Percentiles rank a stretch among this genome's conserved stretches.
Evolutionary conservation across 2,797 vertebrate species (phyloP).

Genomic region (Crocodylus rhombifer): DNA sequence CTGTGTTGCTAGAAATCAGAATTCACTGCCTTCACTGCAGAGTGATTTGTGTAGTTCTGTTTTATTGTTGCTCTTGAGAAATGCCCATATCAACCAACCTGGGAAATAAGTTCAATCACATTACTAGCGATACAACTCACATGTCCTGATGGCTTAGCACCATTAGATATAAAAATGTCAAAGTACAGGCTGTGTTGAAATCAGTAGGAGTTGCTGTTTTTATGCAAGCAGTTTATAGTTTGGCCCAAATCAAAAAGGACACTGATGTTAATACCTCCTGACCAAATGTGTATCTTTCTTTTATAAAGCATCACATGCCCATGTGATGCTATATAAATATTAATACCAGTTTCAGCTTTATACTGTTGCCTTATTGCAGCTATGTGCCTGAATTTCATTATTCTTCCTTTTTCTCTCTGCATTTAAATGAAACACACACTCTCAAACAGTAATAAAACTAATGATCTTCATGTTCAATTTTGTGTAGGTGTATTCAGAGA

Average conservation of each 20-base stretch:
- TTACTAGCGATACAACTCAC: not conserved
- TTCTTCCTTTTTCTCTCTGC: not conserved
- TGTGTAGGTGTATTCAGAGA: not conserved
- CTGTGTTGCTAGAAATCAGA: not conserved
- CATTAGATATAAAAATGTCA: not conserved
- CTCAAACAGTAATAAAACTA: not conserved
- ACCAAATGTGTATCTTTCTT: no score
- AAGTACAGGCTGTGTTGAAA: not conserved
- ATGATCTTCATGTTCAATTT: accelerated
- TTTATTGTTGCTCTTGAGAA: not conserved
- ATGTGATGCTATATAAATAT: not conserved
- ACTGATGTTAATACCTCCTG: not conserved
- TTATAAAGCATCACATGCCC: not conserved
- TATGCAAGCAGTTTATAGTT: not conserved
- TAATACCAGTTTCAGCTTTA: not conserved
- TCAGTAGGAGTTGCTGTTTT: not conserved
- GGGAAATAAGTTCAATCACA: not conserved
- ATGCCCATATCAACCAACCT: accelerated
- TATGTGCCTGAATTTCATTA: not conserved
- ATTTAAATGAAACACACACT: accelerated
- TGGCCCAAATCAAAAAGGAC: not conserved
- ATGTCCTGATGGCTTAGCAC: not conserved
- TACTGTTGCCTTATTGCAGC: not conserved
- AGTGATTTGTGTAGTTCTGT: not conserved
- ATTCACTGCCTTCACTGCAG: not conserved